Conservation (phyloP, 92 coral and sea anemone species). For the Porites lobata region DNA sequence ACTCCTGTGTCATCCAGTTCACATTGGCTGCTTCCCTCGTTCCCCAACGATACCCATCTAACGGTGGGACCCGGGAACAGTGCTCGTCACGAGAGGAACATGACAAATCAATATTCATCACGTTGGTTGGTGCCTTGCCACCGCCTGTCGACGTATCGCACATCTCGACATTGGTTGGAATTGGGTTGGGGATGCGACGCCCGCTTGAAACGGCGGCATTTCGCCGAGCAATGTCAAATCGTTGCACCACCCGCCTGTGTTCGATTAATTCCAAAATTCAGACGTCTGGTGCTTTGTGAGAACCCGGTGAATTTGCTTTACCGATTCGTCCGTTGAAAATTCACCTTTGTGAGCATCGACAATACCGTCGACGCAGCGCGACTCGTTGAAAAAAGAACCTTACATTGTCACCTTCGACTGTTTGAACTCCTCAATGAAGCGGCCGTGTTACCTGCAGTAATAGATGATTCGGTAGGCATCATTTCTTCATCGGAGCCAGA, state of each 20-base stretch:
- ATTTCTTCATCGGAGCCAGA: not conserved
- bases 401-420: constrained; percentile 8
- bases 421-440: constrained; percentile 13
- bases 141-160: not conserved
- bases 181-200: constrained; percentile 14
- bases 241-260: not conserved
- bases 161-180: not conserved
- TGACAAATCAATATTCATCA: too few relatives aligned
- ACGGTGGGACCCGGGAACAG: not conserved
- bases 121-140: too few relatives aligned
- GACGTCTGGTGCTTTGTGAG: not conserved
- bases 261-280: constrained; percentile 4
- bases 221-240: constrained; percentile 13
- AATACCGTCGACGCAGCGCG: not conserved
- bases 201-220: constrained; percentile 8
- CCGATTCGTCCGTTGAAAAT: not conserved
- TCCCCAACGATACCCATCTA: not conserved
- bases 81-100: not conserved
- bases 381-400: not conserved
- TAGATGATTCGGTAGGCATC: not conserved
- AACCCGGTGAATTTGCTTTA: not conserved
- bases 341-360: not conserved
- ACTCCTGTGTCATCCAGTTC: not conserved
- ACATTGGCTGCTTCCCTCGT: not conserved
- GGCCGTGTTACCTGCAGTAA: not conserved